Percentiles rank a stretch among this genome's conserved stretches.
phyloP scores from a whole-genome alignment of 1,140 invertebrate species.

The Ips typographus region DNA sequence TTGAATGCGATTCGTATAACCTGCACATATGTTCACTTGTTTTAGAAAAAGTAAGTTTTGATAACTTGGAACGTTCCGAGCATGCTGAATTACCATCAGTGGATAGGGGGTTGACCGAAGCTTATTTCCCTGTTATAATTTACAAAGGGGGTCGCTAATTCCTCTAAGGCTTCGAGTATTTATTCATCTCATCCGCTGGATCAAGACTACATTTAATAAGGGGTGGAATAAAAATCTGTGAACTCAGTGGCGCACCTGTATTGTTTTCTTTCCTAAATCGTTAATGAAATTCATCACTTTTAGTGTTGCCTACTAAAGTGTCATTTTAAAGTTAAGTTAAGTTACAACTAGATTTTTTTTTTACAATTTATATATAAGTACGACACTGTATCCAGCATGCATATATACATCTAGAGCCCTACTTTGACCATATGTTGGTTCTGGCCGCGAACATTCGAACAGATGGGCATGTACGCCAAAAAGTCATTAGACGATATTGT shows the following conservation, averaged over 20 bases:
- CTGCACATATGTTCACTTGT: constrained; percentile 52
- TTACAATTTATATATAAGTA: not conserved
- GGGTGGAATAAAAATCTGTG: constrained; percentile 38
- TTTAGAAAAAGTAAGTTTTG: constrained; percentile 44
- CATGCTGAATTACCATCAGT: not conserved
- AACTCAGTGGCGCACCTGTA: constrained; percentile 25
- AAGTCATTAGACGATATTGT: constrained; percentile 53
- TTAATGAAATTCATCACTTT: too few relatives aligned
- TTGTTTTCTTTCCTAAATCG: too few relatives aligned
- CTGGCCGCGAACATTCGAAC: constrained; percentile 52
- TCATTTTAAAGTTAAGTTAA: too few relatives aligned
- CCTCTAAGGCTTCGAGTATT: constrained; percentile 47
- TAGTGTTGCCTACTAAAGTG: too few relatives aligned
- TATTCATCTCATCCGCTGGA: constrained; percentile 49
- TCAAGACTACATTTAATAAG: constrained; percentile 47
- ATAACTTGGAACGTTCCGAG: not conserved
- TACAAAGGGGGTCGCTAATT: constrained; percentile 48
- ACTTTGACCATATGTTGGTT: constrained; percentile 51
- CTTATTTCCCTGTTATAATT: constrained; percentile 38
- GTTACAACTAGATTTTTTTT: not conserved
- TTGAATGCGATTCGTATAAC: constrained; percentile 53
- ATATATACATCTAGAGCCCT: constrained; percentile 35
- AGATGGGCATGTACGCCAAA: constrained; percentile 52
- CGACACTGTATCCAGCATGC: constrained; percentile 6
- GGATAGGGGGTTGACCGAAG: constrained; percentile 22